Evolutionary conservation across 1,140 invertebrate genomes (phyloP).

Genomic region (Pissodes strobi): DNA sequence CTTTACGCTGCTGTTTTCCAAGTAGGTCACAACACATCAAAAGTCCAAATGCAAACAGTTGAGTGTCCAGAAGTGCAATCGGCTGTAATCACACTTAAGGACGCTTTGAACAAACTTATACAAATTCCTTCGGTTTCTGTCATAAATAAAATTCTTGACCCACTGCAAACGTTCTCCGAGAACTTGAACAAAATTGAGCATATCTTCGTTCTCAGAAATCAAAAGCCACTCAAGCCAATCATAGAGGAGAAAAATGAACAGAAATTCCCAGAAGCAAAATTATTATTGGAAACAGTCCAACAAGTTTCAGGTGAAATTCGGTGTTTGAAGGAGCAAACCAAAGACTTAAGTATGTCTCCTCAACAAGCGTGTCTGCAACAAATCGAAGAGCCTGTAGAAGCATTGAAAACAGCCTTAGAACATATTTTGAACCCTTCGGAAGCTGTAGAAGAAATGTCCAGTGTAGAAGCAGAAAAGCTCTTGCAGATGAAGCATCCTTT

Average conservation of each 20-base stretch:
- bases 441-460: no score
- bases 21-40: conserved; percentile 8
- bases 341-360: no score
- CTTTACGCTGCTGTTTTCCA: conserved; percentile 23
- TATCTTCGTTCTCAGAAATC: no score
- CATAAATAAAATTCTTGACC: neutral
- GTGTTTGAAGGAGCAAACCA: neutral
- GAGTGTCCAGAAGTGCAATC: conserved; percentile 2
- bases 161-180: conserved; percentile 4
- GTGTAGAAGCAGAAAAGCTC: no score
- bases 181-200: conserved; percentile 7
- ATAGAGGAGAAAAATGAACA: no score
- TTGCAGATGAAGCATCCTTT: no score
- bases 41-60: conserved; percentile 24
- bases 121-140: neutral
- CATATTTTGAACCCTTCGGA: no score
- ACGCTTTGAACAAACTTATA: neutral
- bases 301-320: neutral
- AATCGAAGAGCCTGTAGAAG: no score
- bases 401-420: no score
- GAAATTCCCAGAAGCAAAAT: no score
- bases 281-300: conserved; percentile 3
- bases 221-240: no score
- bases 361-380: no score
- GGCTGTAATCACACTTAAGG: conserved; percentile 18